These are phyloP conservation scores for Cebidichthys violaceus DNA, from an alignment of 2,113 vertebrate genomes.

Conservation along the genomic window DNA sequence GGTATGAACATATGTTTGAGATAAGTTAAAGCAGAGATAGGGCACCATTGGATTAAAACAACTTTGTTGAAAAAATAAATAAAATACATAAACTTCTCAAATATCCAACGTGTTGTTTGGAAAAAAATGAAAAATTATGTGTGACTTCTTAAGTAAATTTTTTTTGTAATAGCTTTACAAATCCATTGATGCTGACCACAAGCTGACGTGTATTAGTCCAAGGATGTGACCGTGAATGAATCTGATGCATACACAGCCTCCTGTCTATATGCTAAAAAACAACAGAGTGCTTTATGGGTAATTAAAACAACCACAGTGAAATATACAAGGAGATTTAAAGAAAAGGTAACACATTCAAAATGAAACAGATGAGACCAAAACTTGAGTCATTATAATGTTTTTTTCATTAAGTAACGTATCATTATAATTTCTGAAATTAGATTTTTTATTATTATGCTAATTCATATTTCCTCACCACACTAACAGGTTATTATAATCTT, in stretches of 20 bases:
- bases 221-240: conserved; percentile 19
- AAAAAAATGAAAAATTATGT: neutral
- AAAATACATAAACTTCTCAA: neutral
- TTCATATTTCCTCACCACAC: neutral
- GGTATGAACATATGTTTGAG: too few relatives aligned
- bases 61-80: too few relatives aligned
- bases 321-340: neutral
- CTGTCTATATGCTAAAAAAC: neutral
- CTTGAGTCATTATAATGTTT: neutral
- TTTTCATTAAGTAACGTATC: conserved; percentile 9
- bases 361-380: neutral
- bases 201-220: neutral
- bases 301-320: neutral
- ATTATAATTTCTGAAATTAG: conserved; percentile 12
- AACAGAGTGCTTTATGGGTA: neutral
- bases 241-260: neutral
- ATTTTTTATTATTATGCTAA: conserved; percentile 13
- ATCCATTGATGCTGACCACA: neutral
- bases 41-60: neutral
- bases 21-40: too few relatives aligned
- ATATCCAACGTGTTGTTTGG: neutral
- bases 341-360: neutral
- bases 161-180: too few relatives aligned
- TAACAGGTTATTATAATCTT: neutral
- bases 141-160: too few relatives aligned